Evolutionary conservation across 2,113 vertebrate genomes (phyloP), one percentile per base, ranked within the genome.

Genomic region (Neolamprologus variostigma): DNA sequence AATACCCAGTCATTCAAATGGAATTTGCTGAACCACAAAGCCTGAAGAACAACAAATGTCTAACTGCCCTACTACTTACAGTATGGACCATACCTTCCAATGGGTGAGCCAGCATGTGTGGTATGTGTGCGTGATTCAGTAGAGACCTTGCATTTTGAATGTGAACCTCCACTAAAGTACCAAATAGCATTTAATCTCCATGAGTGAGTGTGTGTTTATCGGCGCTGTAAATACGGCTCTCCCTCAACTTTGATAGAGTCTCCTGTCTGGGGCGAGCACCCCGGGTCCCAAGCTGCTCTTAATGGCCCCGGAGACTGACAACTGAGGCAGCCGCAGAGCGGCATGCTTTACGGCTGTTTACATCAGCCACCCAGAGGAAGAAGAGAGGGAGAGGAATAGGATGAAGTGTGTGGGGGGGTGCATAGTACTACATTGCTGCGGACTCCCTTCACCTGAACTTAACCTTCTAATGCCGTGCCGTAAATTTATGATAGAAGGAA

Each of bases 271-370:
- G 92, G 89, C 31, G 76, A 94, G 89, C 59, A 86, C 78, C 80
- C 55, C 7, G 9, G 80, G 73, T 86, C 88, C 86, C 16, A 42
- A 82, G 91, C 83, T 37, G 50, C 91, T 87, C 90, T 86, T 95
- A 94, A 95, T 94, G 91, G 94, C 55, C 84, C 83, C 57, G 14
- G 80, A 89, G 90, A 87, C 92, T 80, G 89, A 93, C 85, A 59
- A 53, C 40, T 79, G 53, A 86, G 92, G 80, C 90, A 86, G 88
- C 81, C 73, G 40, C 89, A 83, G 78, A 91, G 37, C 78, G 35
- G 80, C 57, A 53, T 92, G 90, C 89, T 96, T 96, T 96, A 96
- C 84, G 84, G 90, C 93, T 96, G 93, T 96, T 96, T 95, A 96
- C 94, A 87, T 88, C 92, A 91, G 91, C 89, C 89, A 87, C 88